Conservation (phyloP, 30 jellyfish, hydroid and myxozoan genomes). For the Aurelia aurita complex sp. Pacific region DNA sequence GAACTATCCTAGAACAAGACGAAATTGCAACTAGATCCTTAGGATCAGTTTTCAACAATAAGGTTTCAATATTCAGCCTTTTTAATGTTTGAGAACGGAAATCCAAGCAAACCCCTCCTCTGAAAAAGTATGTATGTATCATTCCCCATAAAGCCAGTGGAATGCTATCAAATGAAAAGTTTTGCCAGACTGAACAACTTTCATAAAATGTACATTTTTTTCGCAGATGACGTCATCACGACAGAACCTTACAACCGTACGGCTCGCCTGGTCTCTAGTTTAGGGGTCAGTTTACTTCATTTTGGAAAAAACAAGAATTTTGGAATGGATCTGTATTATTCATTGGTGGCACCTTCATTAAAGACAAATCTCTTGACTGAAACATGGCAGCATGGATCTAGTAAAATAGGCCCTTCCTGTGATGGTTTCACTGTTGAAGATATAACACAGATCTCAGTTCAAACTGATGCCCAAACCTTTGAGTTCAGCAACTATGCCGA, state of each 20-base stretch:
- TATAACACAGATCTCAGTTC: conserved; percentile 43
- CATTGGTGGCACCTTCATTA: conserved; percentile 84
- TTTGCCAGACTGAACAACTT: too few species aligned
- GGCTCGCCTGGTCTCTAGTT: conserved; percentile 46
- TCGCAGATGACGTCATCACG: conserved; percentile 50
- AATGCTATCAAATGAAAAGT: too few species aligned
- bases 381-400: conserved; percentile 93
- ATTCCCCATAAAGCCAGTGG: too few species aligned
- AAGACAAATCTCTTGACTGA: conserved; percentile 77
- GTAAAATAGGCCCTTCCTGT: conserved; percentile 73
- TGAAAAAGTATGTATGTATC: too few species aligned
- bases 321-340: conserved; percentile 70
- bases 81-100: too few species aligned
- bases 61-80: too few species aligned
- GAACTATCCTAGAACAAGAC: too few species aligned
- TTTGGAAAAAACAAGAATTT: conserved; percentile 74
- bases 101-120: too few species aligned
- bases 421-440: conserved; percentile 86
- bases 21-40: too few species aligned
- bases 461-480: conserved; percentile 10
- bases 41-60: too few species aligned
- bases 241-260: conserved; percentile 58
- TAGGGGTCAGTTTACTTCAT: conserved; percentile 63
- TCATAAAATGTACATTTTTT: too few species aligned
- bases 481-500: conserved; percentile 60